Evolutionary conservation across 2,113 vertebrate genomes (phyloP), one percentile per base, ranked within the genome.

Genomic region (Rhodinocichla rosea): DNA sequence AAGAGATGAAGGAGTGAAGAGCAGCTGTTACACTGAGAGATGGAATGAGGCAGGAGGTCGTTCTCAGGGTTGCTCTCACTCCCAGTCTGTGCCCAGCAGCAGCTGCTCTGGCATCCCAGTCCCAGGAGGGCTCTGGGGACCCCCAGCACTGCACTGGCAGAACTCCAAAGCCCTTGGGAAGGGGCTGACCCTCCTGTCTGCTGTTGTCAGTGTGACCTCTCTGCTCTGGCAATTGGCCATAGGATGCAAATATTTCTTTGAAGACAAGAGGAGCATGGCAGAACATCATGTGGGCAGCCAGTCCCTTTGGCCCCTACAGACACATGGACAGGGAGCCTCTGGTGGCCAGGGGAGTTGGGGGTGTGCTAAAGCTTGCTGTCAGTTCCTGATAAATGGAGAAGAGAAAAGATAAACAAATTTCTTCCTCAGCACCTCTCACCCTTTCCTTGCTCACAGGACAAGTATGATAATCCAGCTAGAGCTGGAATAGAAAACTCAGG

Each of bases 301-400:
- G 35, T 76, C 70, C 63, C n/a, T 53, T 45, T 0, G 0, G 62
- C 24, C n/a, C 24, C 39, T 55, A 10, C 0, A 2, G 45, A 16
- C 53, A 55, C 45, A 4, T 9, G 60, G 47, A 12, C 3, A 0
- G 44, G 11, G 14, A 59, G 42, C 35, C 15, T 68, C 2, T 12
- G 42, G 57, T n/a, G 47, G 35, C 44, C 52, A 73, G 59, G 57
- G 42, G 37, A 13, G 5, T 10, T 78, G 19, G 4, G 23, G 44
- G 33, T 15, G 4, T 63, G 67, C 69, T 67, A 14, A 65, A 77
- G 42, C 63, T 80, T 76, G 19, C 40, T 33, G 32, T 33, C 26
- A 2, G 10, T 40, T 88, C 75, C 50, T 40, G 52, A 49, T 65
- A 64, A 78, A 45, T 35, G 40, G 55, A 16, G n/a, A 86, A 87